Conservation (phyloP, 2,797 vertebrate species). For the Gallinago stenura region DNA sequence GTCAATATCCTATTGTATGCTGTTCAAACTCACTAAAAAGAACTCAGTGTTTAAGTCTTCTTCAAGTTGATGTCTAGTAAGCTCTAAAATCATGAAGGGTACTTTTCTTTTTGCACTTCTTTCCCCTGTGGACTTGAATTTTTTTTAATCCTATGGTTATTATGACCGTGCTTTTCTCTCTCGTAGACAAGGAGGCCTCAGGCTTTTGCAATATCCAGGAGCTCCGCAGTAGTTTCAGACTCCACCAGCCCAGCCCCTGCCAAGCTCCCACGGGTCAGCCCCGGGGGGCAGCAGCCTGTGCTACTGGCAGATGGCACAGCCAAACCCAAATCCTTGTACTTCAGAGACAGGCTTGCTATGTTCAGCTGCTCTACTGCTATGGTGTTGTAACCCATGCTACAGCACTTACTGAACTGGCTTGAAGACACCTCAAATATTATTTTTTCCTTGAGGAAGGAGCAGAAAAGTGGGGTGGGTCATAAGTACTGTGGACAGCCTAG, state of each 20-base stretch:
- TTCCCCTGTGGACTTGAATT: neutral
- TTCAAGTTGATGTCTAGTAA: neutral
- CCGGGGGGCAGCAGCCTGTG: neutral
- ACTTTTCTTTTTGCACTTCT: neutral
- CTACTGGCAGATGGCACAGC: rapidly evolving
- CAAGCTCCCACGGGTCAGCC: neutral
- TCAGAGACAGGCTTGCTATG: neutral
- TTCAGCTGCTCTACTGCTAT: neutral
- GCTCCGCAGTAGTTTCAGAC: neutral
- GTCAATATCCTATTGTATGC: neutral
- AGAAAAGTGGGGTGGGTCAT: neutral
- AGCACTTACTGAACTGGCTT: neutral
- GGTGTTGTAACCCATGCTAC: rapidly evolving
- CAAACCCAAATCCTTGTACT: neutral
- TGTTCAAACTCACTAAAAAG: neutral
- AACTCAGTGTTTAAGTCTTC: neutral
- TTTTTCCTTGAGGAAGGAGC: neutral
- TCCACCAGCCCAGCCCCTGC: neutral
- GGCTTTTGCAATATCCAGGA: neutral
- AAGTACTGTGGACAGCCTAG: neutral
- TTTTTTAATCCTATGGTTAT: neutral
- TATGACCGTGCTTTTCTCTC: neutral
- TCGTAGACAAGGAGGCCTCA: neutral
- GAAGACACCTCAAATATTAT: neutral
- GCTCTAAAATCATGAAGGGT: neutral